A percentile compares a stretch with the other conserved stretches of the same genome.
Conservation (phyloP, 2,113 vertebrate species). For the Dascyllus trimaculatus region DNA sequence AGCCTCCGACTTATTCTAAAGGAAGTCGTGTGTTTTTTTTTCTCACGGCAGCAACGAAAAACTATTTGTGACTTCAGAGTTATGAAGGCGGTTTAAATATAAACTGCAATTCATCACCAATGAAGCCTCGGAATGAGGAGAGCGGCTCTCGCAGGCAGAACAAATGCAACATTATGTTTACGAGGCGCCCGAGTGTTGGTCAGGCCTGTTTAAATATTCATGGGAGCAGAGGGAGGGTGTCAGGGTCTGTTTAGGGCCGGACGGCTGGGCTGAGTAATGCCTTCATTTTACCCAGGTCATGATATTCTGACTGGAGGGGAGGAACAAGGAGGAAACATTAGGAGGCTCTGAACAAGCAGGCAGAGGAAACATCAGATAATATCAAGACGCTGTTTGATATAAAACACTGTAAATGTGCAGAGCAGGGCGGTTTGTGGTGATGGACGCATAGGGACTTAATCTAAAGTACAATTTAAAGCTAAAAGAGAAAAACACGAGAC, state of each 20-base stretch:
- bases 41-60: background rate
- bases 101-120: conserved; percentile 14
- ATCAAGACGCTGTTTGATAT: background rate
- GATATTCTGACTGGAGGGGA: conserved; percentile 27
- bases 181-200: background rate
- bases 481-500: no score
- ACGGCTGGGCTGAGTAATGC: conserved; percentile 45
- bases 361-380: background rate
- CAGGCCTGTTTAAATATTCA: conserved; percentile 50
- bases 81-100: conserved; percentile 20
- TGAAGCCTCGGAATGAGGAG: background rate
- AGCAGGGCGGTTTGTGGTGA: no score
- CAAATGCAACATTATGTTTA: conserved; percentile 34
- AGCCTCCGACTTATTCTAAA: no score
- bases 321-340: conserved; percentile 1
- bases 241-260: conserved; percentile 24
- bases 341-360: no score
- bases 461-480: no score
- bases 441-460: no score
- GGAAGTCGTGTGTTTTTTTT: no score
- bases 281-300: conserved; percentile 36
- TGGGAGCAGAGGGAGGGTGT: conserved; percentile 8
- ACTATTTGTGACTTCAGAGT: conserved; percentile 54
- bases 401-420: background rate
- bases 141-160: background rate